Evolutionary conservation across 2,888 invertebrate genomes (phyloP).

Genomic region (Microplitis manilae): DNA sequence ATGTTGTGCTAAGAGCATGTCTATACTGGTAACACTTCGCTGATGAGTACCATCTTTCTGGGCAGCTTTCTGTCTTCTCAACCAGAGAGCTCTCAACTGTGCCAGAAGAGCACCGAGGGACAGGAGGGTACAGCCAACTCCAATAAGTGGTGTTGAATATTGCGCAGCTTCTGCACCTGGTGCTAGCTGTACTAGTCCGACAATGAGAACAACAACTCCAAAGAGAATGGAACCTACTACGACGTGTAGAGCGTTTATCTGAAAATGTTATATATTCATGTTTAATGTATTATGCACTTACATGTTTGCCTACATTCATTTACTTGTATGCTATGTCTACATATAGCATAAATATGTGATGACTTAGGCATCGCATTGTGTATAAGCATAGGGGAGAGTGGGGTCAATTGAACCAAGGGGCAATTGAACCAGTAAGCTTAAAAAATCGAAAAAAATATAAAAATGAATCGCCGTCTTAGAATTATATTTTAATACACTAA

Average conservation of each 20-base stretch:
- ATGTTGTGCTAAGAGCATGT: conserved; percentile 73
- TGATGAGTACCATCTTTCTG: conserved; percentile 72
- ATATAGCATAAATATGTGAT: too few relatives aligned
- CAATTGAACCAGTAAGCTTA: too few relatives aligned
- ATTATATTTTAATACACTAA: too few relatives aligned
- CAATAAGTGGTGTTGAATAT: conserved; percentile 81
- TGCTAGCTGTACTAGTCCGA: conserved; percentile 83
- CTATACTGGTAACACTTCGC: conserved; percentile 74
- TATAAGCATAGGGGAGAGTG: too few relatives aligned
- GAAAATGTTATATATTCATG: conserved; percentile 48
- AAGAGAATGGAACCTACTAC: conserved; percentile 82
- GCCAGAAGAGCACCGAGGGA: conserved; percentile 78
- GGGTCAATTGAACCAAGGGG: too few relatives aligned
- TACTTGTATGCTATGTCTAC: too few relatives aligned
- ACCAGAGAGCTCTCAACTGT: conserved; percentile 79
- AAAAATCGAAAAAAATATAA: too few relatives aligned
- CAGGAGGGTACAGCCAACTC: conserved; percentile 78
- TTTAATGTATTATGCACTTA: too few relatives aligned
- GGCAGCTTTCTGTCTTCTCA: conserved; percentile 75
- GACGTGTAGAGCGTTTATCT: conserved; percentile 83
- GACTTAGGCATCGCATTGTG: too few relatives aligned
- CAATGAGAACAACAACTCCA: conserved; percentile 82
- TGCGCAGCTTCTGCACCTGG: conserved; percentile 85
- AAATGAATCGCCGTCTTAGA: too few relatives aligned
- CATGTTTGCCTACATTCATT: too few relatives aligned